These are phyloP conservation scores for Barypeithes pellucidus DNA, from an alignment of 2,888 invertebrate species.

Conservation along the genomic window DNA sequence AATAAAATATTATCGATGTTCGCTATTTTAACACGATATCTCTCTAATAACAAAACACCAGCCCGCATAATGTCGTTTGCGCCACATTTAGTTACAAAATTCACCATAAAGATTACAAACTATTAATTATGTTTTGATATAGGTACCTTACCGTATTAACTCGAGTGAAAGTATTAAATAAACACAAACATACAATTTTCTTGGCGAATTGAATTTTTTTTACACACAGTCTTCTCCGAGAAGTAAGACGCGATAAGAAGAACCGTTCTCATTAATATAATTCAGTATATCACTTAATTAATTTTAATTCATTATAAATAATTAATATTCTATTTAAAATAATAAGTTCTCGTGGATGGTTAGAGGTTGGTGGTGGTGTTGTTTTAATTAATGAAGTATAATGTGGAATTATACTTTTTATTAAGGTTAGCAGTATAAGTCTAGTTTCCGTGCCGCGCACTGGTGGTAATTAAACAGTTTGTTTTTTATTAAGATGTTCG, in stretches of 20 bases:
- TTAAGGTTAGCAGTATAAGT: conserved; percentile 7
- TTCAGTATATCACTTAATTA: not conserved
- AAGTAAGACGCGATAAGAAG: not conserved
- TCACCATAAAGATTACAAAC: conserved; percentile 7
- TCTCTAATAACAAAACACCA: not conserved
- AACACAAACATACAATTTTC: not conserved
- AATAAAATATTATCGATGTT: no score
- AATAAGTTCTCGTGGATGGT: not conserved
- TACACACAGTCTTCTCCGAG: not conserved
- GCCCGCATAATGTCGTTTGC: not conserved
- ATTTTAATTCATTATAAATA: not conserved
- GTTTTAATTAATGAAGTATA: conserved; percentile 1
- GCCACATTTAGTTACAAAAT: conserved; percentile 20
- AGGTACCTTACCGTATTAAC: not conserved
- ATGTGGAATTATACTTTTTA: not conserved
- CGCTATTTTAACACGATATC: not conserved
- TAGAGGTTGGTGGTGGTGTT: not conserved
- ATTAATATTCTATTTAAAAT: not conserved
- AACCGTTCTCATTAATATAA: not conserved
- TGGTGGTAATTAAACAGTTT: not conserved
- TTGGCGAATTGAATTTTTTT: not conserved
- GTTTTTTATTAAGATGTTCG: not conserved
- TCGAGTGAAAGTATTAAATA: conserved; percentile 10
- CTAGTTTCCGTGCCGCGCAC: not conserved
- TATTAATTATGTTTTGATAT: conserved; percentile 5